phyloP scores from a whole-genome alignment of 23 tunicate genomes.

The Botrylloides violaceus region DNA sequence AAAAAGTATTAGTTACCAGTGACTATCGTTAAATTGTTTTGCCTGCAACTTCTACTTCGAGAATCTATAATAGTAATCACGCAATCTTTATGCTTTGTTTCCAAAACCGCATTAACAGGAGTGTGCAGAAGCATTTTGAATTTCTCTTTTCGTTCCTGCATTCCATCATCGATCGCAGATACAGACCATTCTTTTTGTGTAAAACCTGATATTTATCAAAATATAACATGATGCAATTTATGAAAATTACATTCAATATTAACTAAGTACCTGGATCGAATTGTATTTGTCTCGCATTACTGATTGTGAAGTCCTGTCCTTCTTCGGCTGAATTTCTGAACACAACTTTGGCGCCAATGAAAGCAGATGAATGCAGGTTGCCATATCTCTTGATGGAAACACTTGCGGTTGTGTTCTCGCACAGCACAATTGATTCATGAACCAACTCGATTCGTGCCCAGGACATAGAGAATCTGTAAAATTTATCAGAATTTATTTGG shows the following conservation, averaged over 20 bases:
- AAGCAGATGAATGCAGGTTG: conserved; percentile 34
- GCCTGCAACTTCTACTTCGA: conserved; percentile 18
- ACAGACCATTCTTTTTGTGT: conserved; percentile 32
- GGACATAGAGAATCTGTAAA: conserved; percentile 49
- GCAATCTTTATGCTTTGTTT: conserved; percentile 3
- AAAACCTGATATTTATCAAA: not conserved
- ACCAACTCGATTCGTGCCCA: conserved; percentile 69
- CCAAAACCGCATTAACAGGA: conserved; percentile 55
- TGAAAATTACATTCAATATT: no score
- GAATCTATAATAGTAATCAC: conserved; percentile 31
- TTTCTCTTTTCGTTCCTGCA: conserved; percentile 62
- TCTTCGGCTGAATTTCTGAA: conserved; percentile 21
- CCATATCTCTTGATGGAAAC: conserved; percentile 41
- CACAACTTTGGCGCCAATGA: conserved; percentile 33
- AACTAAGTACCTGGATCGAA: conserved; percentile 86
- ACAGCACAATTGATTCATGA: conserved; percentile 19
- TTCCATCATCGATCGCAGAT: conserved; percentile 18
- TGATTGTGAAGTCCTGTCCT: conserved; percentile 25
- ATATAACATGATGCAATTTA: no score
- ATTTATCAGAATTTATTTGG: no score
- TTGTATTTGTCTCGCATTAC: conserved; percentile 62
- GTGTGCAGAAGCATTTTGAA: conserved; percentile 35
- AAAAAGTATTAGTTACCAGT: not conserved
- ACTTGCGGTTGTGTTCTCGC: conserved; percentile 34
- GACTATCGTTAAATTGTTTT: not conserved